Percentiles rank a stretch among this genome's conserved stretches.
Conservation (phyloP, 2,113 vertebrate species). For the Stegastes partitus region DNA sequence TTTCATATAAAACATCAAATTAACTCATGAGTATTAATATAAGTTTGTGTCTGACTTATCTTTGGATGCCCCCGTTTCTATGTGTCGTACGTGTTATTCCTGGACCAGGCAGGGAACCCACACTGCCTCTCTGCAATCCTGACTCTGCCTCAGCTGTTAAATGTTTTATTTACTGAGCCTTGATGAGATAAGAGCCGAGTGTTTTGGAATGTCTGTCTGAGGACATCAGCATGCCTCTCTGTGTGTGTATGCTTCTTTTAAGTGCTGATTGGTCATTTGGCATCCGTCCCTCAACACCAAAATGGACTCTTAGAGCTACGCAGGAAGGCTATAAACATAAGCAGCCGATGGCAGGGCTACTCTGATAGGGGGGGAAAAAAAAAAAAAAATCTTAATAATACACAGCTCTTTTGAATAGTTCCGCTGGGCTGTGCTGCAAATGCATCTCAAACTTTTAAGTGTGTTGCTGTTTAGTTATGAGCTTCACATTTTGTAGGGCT, state of each 20-base stretch:
- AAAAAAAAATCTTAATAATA: conserved; percentile 46
- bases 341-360: conserved; percentile 29
- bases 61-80: conserved; percentile 21
- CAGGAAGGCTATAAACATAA: conserved; percentile 63
- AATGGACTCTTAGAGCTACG: conserved; percentile 68
- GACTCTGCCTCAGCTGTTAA: conserved; percentile 68
- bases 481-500: conserved; percentile 9
- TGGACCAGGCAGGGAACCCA: conserved; percentile 26
- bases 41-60: conserved; percentile 33
- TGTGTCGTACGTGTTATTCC: conserved; percentile 29
- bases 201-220: conserved; percentile 73
- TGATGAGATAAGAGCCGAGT: conserved; percentile 78
- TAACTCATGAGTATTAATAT: conserved; percentile 21
- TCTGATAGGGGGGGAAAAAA: conserved; percentile 5
- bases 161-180: conserved; percentile 82
- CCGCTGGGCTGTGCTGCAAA: conserved; percentile 51
- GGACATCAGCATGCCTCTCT: conserved; percentile 60
- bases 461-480: conserved; percentile 40
- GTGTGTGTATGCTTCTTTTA: conserved; percentile 58
- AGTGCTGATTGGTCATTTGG: conserved; percentile 76
- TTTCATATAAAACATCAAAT: conserved; percentile 31
- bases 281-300: conserved; percentile 62
- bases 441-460: conserved; percentile 65
- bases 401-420: conserved; percentile 51
- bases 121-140: conserved; percentile 26